Percentiles rank a stretch among this genome's conserved stretches.
These are phyloP conservation scores for Synchiropus splendidus DNA, from an alignment of 2,113 vertebrate genomes.

Conservation along the genomic window DNA sequence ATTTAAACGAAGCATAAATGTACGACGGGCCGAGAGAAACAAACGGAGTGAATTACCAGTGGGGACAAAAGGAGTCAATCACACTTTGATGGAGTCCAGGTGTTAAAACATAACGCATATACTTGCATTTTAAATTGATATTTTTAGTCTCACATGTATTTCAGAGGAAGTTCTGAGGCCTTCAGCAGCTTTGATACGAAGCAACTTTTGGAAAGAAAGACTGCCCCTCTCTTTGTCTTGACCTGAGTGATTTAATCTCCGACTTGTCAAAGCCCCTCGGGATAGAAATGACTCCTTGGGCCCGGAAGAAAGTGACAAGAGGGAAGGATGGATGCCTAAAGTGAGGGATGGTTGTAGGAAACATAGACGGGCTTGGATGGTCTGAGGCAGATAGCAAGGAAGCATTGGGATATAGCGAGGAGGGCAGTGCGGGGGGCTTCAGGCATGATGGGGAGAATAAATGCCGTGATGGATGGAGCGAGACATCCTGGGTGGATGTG, in stretches of 20 bases:
- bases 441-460: constrained; percentile 31
- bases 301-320: constrained; percentile 12
- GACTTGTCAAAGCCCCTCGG: constrained; percentile 1
- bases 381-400: constrained; percentile 18
- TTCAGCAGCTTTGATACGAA: no score
- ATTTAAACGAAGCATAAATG: no score
- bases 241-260: constrained; percentile 1
- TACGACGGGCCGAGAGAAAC: no score
- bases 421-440: constrained; percentile 18
- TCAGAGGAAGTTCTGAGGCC: no score
- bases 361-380: constrained; percentile 19
- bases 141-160: no score
- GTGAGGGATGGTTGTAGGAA: constrained; percentile 20
- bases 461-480: constrained; percentile 36
- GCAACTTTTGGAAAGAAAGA: background rate
- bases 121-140: no score
- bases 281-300: constrained; percentile 26
- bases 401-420: constrained; percentile 35
- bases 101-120: no score
- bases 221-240: background rate
- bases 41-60: no score
- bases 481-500: constrained; percentile 29
- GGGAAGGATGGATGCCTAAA: constrained; percentile 17
- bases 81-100: no score
- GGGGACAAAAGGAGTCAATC: no score